These are phyloP conservation scores for Borostomias antarcticus DNA, from an alignment of 2,797 vertebrate genomes.

Conservation along the genomic window DNA sequence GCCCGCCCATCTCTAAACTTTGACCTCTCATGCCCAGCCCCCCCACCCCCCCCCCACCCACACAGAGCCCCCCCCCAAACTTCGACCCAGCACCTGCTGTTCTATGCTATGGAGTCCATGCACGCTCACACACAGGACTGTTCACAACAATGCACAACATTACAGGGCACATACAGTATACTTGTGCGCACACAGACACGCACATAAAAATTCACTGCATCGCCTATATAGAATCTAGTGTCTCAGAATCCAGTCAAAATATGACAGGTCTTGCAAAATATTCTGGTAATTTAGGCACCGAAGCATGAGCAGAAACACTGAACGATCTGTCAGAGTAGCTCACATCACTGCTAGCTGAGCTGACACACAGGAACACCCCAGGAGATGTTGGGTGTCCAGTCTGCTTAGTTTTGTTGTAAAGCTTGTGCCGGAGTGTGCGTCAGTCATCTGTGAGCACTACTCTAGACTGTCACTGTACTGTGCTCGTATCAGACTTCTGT, in stretches of 20 bases:
- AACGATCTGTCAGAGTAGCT: background rate
- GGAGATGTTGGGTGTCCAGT: conserved; percentile 32
- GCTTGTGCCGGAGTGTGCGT: conserved; percentile 30
- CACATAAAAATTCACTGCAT: conserved; percentile 14
- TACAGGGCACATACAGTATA: conserved; percentile 35
- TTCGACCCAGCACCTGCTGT: conserved; percentile 24
- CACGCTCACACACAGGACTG: conserved; percentile 28
- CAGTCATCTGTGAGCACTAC: conserved; percentile 37
- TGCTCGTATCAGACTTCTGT: background rate
- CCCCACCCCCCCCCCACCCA: conserved; percentile 28
- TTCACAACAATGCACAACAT: conserved; percentile 35
- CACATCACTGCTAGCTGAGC: conserved; percentile 7
- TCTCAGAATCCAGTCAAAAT: conserved; percentile 1
- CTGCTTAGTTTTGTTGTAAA: conserved; percentile 48
- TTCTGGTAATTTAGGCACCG: background rate
- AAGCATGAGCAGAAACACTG: conserved; percentile 11
- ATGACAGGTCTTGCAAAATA: background rate
- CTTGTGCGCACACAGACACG: conserved; percentile 39
- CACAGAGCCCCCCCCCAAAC: conserved; percentile 31
- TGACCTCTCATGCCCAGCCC: background rate
- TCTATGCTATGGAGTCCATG: conserved; percentile 28
- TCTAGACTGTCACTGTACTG: background rate
- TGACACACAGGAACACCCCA: conserved; percentile 17
- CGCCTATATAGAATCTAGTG: background rate
- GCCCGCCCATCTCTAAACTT: conserved; percentile 29